These are phyloP conservation scores for Corythaeola cristata DNA, from an alignment of 2,113 vertebrate species.

Conservation along the genomic window DNA sequence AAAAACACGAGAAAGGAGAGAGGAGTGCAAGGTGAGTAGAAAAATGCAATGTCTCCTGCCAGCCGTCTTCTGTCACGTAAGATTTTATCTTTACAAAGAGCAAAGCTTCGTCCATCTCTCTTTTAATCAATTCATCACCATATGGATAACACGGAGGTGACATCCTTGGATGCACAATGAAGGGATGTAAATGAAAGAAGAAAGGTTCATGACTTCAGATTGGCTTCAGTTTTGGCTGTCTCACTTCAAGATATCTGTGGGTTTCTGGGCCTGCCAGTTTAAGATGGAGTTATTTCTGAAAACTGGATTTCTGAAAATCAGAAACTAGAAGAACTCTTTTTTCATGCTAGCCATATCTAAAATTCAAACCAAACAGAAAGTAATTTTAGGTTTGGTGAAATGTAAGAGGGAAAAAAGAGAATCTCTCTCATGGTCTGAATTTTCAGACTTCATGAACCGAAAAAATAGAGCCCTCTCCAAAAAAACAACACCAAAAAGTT, in stretches of 20 bases:
- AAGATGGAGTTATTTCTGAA: neutral
- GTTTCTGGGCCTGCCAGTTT: neutral
- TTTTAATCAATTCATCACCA: fast-evolving
- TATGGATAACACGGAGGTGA: neutral
- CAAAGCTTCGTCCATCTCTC: neutral
- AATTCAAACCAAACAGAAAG: neutral
- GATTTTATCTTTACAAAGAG: neutral
- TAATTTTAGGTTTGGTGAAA: neutral
- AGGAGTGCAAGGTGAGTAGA: neutral
- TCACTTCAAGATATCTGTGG: neutral
- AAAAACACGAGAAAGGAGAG: neutral
- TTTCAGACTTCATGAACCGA: neutral
- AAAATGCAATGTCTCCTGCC: neutral
- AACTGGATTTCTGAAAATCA: neutral
- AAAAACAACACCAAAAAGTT: neutral
- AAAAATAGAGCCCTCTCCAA: neutral
- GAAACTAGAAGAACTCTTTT: neutral
- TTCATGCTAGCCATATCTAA: fast-evolving
- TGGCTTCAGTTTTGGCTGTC: neutral
- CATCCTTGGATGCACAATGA: neutral
- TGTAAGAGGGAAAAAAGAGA: neutral
- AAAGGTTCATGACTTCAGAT: neutral
- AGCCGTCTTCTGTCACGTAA: neutral
- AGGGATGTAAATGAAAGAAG: neutral
- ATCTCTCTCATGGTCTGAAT: neutral